Percentiles rank a stretch among this genome's conserved stretches.
Evolutionary conservation across 2,797 vertebrate genomes (phyloP).

Genomic region (Diplodus sargus): DNA sequence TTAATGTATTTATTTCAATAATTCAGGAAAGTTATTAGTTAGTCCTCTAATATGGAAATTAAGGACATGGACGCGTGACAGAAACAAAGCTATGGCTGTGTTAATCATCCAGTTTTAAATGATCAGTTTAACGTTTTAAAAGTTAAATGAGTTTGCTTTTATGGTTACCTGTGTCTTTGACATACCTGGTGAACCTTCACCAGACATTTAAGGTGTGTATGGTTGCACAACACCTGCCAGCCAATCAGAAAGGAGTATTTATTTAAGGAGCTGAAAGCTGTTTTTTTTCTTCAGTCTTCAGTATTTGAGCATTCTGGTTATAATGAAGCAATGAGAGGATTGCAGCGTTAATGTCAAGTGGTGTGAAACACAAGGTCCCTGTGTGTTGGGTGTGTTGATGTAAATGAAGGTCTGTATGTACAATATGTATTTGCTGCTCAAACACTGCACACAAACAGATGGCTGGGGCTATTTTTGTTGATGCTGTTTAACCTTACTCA

Average conservation of each 20-base stretch:
- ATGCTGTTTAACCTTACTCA: constrained; percentile 67
- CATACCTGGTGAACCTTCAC: background rate
- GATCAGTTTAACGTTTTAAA: no score
- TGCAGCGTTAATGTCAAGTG: background rate
- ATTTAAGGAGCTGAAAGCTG: background rate
- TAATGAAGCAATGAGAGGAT: background rate
- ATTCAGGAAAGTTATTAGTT: no score
- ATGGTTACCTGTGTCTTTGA: background rate
- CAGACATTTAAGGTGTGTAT: no score
- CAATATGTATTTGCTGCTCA: constrained; percentile 31
- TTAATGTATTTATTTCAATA: no score
- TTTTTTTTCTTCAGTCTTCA: background rate
- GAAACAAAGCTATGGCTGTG: no score
- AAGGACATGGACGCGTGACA: no score
- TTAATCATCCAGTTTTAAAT: no score
- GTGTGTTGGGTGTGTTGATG: background rate
- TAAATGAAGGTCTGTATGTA: constrained; percentile 3
- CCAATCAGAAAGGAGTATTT: background rate
- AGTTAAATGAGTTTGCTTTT: background rate
- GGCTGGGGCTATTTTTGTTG: constrained; percentile 60
- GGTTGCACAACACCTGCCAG: no score
- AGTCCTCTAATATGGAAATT: no score
- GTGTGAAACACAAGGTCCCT: background rate
- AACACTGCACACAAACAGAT: constrained; percentile 58
- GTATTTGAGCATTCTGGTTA: background rate